Conservation (phyloP, 2,113 vertebrate species). For the Copsychus sechellarum region DNA sequence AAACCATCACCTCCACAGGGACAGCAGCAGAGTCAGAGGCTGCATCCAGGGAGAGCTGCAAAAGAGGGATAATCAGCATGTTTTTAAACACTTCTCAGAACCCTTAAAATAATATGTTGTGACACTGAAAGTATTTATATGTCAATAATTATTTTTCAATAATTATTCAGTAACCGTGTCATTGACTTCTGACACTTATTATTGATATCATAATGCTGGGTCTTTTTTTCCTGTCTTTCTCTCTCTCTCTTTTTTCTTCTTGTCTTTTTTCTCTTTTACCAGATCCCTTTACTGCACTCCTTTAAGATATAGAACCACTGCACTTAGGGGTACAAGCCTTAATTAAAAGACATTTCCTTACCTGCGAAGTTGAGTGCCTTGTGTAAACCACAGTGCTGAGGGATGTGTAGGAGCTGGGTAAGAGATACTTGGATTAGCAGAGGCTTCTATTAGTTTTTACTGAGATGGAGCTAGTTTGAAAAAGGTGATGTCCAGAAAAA, state of each 20-base stretch:
- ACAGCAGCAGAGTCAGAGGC: neutral
- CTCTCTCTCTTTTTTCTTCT: too few species aligned
- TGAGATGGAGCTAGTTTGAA: neutral
- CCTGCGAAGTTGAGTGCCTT: rapidly evolving
- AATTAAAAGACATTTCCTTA: neutral
- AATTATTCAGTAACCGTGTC: neutral
- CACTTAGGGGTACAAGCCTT: neutral
- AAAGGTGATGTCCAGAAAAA: neutral
- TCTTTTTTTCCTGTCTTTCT: too few species aligned
- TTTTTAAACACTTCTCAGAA: neutral
- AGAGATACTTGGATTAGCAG: neutral
- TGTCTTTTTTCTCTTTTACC: neutral
- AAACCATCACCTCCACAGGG: neutral
- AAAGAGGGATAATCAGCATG: neutral
- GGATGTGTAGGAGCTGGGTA: neutral
- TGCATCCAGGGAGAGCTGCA: neutral
- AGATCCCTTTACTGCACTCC: neutral
- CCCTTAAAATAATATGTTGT: neutral
- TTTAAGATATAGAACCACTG: neutral
- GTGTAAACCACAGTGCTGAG: rapidly evolving
- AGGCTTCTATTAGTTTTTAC: neutral
- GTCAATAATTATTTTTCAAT: neutral
- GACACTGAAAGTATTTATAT: neutral
- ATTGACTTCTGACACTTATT: neutral
- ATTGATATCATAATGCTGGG: neutral